These are phyloP conservation scores for Umimayanthus chanpuru DNA, from an alignment of 92 coral and sea anemone genomes.

Conservation along the genomic window DNA sequence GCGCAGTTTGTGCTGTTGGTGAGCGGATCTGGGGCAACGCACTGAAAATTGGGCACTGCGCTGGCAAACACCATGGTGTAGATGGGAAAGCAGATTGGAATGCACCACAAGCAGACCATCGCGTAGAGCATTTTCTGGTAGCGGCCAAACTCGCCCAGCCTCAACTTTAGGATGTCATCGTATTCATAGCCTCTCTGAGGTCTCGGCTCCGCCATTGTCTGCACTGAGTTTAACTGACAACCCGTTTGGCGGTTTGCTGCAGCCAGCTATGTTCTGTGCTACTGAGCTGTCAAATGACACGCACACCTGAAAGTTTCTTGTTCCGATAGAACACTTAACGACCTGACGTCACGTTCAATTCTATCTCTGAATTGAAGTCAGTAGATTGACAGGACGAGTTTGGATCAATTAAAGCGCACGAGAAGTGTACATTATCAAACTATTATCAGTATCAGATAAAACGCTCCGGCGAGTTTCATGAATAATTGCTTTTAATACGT, in stretches of 20 bases:
- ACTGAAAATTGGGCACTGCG: conserved; percentile 27
- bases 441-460: too few relatives aligned
- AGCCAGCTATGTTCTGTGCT: background rate
- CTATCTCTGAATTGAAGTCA: background rate
- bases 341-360: background rate
- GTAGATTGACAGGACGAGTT: background rate
- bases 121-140: conserved; percentile 37
- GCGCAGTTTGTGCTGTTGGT: too few relatives aligned
- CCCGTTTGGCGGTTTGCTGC: too few relatives aligned
- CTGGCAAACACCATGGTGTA: conserved; percentile 45
- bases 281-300: background rate
- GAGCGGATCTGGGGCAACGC: conserved; percentile 13
- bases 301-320: background rate
- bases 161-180: conserved; percentile 22
- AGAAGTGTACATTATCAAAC: background rate
- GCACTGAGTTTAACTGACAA: background rate
- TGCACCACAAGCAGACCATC: conserved; percentile 32
- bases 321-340: background rate
- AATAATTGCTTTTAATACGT: background rate
- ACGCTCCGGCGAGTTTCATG: background rate
- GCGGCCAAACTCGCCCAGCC: conserved; percentile 44
- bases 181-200: conserved; percentile 16
- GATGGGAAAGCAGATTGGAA: conserved; percentile 36
- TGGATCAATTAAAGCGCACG: background rate
- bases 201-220: conserved; percentile 18